Base-by-base conservation (phyloP, 2,797 vertebrate genomes). In the Yasuhikotakia modesta region DNA sequence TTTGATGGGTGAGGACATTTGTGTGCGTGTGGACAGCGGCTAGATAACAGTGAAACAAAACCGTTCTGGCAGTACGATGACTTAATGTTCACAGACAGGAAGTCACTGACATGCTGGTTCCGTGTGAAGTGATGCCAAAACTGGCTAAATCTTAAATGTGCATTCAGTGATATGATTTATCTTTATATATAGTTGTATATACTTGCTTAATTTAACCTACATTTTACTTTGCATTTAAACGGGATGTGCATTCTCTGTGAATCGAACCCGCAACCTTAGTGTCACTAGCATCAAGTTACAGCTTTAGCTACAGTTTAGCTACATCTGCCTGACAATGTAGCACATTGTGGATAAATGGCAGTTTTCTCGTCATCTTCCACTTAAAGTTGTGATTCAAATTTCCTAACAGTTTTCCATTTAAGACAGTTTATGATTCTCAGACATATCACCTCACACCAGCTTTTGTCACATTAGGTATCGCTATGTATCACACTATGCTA, bases 11-110 rank as follows among this genome's bases (percentile, higher is more conserved):
- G 66, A 68, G 63, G 55, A 79, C 8, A 67, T 67, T 14, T 53
- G n/a, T 52, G 48, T 32, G 30, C 5, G n/a, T 21, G 70, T 16
- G 63, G 48, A 69, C 52, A 55, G 63, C 8, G 70, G 63, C 32
- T 72, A 57, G 66, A 76, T 71, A 52, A 76, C 57, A 65, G 64
- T 45, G 21, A 63, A 57, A 66, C 68, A 76, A 65, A 57, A 64
- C 30, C 7, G 50, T 71, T 71, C 63, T 11, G 19, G 52, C 45
- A 81, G 48, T 5, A 19, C 8, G 50, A 48, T 52, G 61, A 45
- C 27, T 50, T 45, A 65, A 80, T 69, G 52, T 76, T 61, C 50
- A 46, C 21, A 30, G 58, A 71, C 27, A 76, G 22, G 22, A 14
- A 50, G 39, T 27, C 45, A 27, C 39, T 53, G 70, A 61, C 66